phyloP scores from a whole-genome alignment of 2,797 vertebrate species.

The Phylloscopus collybita region DNA sequence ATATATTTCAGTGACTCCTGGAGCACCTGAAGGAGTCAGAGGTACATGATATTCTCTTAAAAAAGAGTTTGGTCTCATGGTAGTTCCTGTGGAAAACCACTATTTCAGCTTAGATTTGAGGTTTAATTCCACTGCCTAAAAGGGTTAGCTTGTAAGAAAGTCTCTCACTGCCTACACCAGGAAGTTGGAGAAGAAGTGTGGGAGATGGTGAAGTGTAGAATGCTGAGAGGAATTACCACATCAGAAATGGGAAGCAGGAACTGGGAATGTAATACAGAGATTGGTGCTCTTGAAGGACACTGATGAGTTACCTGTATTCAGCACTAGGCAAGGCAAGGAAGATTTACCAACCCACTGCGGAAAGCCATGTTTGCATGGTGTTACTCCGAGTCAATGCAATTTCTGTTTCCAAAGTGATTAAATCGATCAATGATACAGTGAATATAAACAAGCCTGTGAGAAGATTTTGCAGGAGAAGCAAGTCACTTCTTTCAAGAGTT shows the following conservation, averaged over 20 bases:
- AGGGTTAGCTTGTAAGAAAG: neutral
- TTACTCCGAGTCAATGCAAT: neutral
- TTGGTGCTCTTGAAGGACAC: neutral
- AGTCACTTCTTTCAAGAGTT: neutral
- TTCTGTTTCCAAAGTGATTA: neutral
- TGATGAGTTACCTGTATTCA: neutral
- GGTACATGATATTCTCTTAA: neutral
- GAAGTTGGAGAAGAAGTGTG: neutral
- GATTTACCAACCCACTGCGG: accelerated
- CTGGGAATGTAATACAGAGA: neutral
- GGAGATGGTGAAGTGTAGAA: neutral
- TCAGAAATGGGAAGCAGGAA: neutral
- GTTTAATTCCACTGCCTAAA: neutral
- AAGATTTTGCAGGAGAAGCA: neutral
- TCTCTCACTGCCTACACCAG: neutral
- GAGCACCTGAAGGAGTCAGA: neutral
- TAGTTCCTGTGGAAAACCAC: neutral
- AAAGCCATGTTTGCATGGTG: neutral
- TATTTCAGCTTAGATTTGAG: neutral
- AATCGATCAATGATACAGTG: neutral
- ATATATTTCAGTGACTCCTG: neutral
- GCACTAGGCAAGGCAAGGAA: neutral
- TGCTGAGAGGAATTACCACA: neutral
- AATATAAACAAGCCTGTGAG: neutral
- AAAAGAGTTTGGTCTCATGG: neutral